Percentiles rank a stretch among this genome's conserved stretches.
These are phyloP conservation scores for Taxidea taxus DNA, from an alignment of 2,113 vertebrate genomes.

Conservation along the genomic window DNA sequence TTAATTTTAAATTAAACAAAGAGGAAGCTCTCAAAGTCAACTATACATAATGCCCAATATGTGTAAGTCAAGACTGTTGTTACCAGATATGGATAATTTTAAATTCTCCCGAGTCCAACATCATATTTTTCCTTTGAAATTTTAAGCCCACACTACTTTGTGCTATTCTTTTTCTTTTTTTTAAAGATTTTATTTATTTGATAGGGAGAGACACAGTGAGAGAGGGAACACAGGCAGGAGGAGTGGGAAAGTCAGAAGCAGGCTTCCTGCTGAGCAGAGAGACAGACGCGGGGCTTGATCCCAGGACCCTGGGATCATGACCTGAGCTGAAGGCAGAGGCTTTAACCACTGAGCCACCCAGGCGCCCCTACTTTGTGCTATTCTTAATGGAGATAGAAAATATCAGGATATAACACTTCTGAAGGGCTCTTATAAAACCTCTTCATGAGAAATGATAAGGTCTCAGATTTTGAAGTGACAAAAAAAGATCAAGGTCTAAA, in stretches of 20 bases:
- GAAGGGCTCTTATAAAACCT: background rate
- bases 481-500: background rate
- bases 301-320: too few relatives aligned
- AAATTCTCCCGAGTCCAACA: background rate
- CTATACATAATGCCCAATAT: background rate
- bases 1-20: background rate
- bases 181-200: too few relatives aligned
- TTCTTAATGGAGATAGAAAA: background rate
- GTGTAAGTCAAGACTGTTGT: background rate
- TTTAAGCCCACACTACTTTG: background rate
- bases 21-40: background rate
- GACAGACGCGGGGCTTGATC: too few relatives aligned
- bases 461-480: background rate
- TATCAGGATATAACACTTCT: background rate
- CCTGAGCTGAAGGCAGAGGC: too few relatives aligned
- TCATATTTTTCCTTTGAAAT: background rate
- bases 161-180: background rate
- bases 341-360: too few relatives aligned
- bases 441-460: constrained; percentile 6
- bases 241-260: too few relatives aligned
- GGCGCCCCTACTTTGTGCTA: background rate
- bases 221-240: too few relatives aligned
- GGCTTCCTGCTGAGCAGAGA: too few relatives aligned
- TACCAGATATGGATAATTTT: background rate
- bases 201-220: too few relatives aligned